phyloP scores from a whole-genome alignment of 2,797 vertebrate genomes.

The Hyperoplus immaculatus region DNA sequence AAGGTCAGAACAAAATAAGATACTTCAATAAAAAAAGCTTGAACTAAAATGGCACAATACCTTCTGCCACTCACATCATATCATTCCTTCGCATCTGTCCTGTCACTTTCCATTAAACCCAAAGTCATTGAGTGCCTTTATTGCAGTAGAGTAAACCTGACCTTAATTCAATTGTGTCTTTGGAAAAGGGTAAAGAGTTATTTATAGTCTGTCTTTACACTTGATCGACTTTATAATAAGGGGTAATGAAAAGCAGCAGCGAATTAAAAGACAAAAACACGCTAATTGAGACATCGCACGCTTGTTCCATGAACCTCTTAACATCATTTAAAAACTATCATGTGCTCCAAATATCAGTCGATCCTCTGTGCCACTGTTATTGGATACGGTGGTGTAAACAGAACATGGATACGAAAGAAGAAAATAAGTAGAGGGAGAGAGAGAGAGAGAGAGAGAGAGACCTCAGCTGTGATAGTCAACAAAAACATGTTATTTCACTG shows the following conservation, averaged over 20 bases:
- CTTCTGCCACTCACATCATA: background rate
- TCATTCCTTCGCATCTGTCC: background rate
- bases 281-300: conserved; percentile 32
- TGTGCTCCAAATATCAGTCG: conserved; percentile 35
- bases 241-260: conserved; percentile 31
- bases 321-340: conserved; percentile 44
- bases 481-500: conserved; percentile 43
- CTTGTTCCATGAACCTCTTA: conserved; percentile 37
- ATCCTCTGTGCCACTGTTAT: conserved; percentile 39
- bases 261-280: conserved; percentile 41
- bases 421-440: conserved; percentile 11
- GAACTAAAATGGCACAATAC: no score
- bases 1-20: no score
- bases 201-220: conserved; percentile 31
- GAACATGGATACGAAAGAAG: conserved; percentile 8
- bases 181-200: background rate
- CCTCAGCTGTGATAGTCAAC: conserved; percentile 11
- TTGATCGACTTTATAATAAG: conserved; percentile 16
- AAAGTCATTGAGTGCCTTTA: background rate
- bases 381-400: conserved; percentile 59
- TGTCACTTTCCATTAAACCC: conserved; percentile 10
- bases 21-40: no score
- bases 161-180: conserved; percentile 2
- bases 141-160: conserved; percentile 6
- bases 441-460: conserved; percentile 14